Evolutionary conservation across 1,140 invertebrate species (phyloP).

Genomic region (Lordiphosa mommai): DNA sequence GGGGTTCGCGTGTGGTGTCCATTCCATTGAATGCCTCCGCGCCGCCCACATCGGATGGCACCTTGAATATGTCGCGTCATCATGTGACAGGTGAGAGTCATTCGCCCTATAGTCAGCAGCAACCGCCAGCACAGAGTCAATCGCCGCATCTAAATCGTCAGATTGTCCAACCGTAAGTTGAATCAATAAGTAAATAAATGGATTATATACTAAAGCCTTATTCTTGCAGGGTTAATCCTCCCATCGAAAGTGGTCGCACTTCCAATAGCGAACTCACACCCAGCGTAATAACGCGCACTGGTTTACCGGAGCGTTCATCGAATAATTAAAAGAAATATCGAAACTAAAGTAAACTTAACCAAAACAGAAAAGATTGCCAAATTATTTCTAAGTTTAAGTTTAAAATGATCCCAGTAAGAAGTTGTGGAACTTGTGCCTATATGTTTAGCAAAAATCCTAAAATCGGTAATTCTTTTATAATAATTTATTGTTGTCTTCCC

Average conservation of each 20-base stretch:
- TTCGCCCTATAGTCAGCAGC: slow-evolving; percentile 65
- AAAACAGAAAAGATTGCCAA: slow-evolving; percentile 54
- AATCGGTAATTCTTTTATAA: background rate
- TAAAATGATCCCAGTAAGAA: slow-evolving; percentile 40
- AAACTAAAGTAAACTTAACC: slow-evolving; percentile 33
- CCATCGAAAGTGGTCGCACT: slow-evolving; percentile 61
- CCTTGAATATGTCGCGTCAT: slow-evolving; percentile 67
- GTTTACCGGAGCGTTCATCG: slow-evolving; percentile 71
- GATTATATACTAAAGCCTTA: background rate
- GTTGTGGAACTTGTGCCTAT: background rate
- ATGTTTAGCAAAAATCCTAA: background rate
- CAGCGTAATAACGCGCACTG: slow-evolving; percentile 78
- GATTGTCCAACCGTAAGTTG: slow-evolving; percentile 77
- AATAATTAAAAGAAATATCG: slow-evolving; percentile 59
- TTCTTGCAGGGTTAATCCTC: slow-evolving; percentile 48
- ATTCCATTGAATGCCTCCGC: slow-evolving; percentile 38
- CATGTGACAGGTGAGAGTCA: slow-evolving; percentile 71
- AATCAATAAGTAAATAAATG: background rate
- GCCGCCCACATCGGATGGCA: slow-evolving; percentile 46
- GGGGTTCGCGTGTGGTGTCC: slow-evolving; percentile 33
- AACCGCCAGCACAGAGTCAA: slow-evolving; percentile 68
- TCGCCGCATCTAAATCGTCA: slow-evolving; percentile 79
- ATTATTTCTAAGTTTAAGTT: slow-evolving; percentile 28
- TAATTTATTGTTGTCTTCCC: slow-evolving; percentile 15
- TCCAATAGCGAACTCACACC: slow-evolving; percentile 67